These are phyloP conservation scores for Mya arenaria DNA, from an alignment of 1,140 invertebrate species.

Conservation along the genomic window DNA sequence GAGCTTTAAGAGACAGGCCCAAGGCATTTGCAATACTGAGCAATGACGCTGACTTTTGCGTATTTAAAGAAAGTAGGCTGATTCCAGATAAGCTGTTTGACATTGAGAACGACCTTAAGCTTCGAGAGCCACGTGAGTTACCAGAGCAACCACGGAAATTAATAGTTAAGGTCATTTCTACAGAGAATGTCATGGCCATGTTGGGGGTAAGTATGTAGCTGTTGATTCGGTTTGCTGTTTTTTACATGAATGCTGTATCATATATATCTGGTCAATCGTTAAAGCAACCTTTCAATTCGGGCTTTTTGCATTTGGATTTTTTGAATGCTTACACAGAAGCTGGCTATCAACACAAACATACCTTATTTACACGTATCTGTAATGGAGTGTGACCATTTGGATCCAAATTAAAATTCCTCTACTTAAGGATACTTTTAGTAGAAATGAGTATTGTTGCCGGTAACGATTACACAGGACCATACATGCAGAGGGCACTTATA, in stretches of 20 bases:
- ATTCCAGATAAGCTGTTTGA: slow-evolving; percentile 75
- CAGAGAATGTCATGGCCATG: slow-evolving; percentile 64
- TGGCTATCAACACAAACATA: no score
- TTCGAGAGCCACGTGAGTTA: slow-evolving; percentile 60
- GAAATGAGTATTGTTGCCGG: slow-evolving; percentile 76
- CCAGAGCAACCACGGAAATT: slow-evolving; percentile 70
- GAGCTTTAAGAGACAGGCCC: slow-evolving; percentile 64
- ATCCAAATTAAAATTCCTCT: no score
- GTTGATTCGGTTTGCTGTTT: no score
- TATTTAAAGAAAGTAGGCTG: slow-evolving; percentile 71
- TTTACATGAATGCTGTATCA: no score
- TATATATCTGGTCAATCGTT: no score
- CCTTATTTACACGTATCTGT: no score
- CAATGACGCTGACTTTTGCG: slow-evolving; percentile 78
- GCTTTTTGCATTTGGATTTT: no score
- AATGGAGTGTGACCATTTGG: no score
- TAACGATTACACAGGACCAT: slow-evolving; percentile 75
- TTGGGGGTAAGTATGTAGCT: slow-evolving; percentile 72
- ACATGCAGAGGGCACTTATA: slow-evolving; percentile 59
- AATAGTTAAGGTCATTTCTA: slow-evolving; percentile 67
- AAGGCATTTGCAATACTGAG: slow-evolving; percentile 75
- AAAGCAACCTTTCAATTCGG: no score
- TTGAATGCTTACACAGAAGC: no score
- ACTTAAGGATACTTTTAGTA: slow-evolving; percentile 64
- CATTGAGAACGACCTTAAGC: slow-evolving; percentile 66